A percentile compares a stretch with the other conserved stretches of the same genome.
phyloP scores from a whole-genome alignment of 2,888 invertebrate genomes.

The Coelinius sp. region DNA sequence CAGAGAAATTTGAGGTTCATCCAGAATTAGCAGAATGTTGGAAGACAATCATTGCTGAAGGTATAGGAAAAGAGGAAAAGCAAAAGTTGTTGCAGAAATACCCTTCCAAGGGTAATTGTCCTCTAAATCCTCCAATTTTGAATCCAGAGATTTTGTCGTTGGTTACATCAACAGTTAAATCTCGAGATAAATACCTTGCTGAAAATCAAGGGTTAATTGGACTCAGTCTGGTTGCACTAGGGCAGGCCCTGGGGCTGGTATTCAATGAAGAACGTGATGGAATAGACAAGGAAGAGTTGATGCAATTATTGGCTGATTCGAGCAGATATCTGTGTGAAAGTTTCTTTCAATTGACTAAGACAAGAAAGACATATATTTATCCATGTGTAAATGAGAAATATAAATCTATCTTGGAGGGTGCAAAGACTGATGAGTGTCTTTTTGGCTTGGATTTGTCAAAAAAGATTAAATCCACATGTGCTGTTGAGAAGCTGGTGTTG shows the following conservation, averaged over 20 bases:
- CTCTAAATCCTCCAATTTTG: not conserved
- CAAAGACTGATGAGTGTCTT: not conserved
- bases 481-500: not conserved
- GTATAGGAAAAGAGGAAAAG: not conserved
- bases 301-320: not conserved
- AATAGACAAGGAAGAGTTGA: not conserved
- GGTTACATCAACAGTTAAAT: not conserved
- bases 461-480: not conserved
- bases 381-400: conserved; percentile 11
- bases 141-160: not conserved
- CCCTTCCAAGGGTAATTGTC: not conserved
- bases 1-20: not conserved
- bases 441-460: not conserved
- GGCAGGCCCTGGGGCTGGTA: not conserved
- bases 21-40: not conserved
- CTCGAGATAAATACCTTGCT: not conserved
- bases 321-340: not conserved
- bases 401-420: not conserved
- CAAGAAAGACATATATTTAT: not conserved
- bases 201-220: not conserved
- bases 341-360: not conserved
- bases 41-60: not conserved
- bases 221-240: not conserved
- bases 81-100: not conserved
- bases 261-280: not conserved